These are phyloP conservation scores for Lophochroa leadbeateri DNA, from an alignment of 2,113 vertebrate genomes.

Conservation along the genomic window DNA sequence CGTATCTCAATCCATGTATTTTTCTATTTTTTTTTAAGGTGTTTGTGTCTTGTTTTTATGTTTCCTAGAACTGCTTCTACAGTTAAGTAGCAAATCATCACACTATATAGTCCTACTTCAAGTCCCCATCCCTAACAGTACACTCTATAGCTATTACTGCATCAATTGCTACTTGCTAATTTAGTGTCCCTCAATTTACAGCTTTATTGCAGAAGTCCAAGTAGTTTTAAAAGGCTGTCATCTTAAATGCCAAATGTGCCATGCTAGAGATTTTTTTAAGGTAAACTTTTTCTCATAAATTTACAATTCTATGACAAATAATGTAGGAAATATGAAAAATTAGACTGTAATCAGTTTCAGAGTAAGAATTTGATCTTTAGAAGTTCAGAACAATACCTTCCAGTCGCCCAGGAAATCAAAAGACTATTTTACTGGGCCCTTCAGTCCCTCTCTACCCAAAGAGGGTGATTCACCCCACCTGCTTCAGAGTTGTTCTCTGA, in stretches of 20 bases:
- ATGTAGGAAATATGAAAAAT: background rate
- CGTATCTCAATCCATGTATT: background rate
- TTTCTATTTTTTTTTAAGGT: background rate
- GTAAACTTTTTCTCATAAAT: background rate
- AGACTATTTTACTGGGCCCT: background rate
- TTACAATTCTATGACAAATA: background rate
- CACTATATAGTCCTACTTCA: background rate
- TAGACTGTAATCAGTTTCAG: background rate
- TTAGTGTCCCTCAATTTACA: background rate
- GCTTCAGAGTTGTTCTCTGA: background rate
- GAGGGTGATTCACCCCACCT: background rate
- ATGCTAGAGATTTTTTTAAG: background rate
- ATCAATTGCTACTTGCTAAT: background rate
- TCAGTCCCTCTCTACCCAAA: background rate
- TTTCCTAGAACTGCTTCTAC: background rate
- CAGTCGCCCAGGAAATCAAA: slow-evolving; percentile 1
- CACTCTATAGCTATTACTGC: background rate
- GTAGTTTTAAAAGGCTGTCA: background rate
- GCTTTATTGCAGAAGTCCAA: background rate
- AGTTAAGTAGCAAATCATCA: background rate
- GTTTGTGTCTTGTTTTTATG: background rate
- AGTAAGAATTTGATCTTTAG: background rate
- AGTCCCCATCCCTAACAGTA: background rate
- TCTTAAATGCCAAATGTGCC: background rate
- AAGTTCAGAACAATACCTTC: background rate